These are phyloP conservation scores for Drosophila malerkotliana DNA, from an alignment of 1,140 invertebrate species.

Conservation along the genomic window DNA sequence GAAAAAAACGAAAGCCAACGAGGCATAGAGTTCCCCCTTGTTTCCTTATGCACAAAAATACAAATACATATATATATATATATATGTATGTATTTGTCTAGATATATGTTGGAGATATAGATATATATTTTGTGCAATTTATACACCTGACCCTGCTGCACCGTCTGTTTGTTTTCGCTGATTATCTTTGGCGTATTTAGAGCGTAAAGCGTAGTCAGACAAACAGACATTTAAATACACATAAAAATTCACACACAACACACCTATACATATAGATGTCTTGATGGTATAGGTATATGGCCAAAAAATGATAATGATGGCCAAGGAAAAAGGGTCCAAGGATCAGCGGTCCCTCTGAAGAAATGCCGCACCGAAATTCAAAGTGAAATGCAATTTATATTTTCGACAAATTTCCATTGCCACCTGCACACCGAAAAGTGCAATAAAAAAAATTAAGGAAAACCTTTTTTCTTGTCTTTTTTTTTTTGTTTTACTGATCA, in stretches of 20 bases:
- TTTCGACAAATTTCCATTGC: slow-evolving; percentile 53
- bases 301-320: slow-evolving; percentile 44
- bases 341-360: slow-evolving; percentile 21
- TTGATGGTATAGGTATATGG: slow-evolving; percentile 9
- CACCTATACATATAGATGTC: background rate
- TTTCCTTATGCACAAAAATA: slow-evolving; percentile 10
- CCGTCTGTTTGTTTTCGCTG: slow-evolving; percentile 81
- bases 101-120: slow-evolving; percentile 34
- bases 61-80: background rate
- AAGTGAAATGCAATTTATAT: slow-evolving; percentile 57
- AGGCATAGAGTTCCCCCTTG: slow-evolving; percentile 52
- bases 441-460: slow-evolving; percentile 6
- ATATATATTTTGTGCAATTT: slow-evolving; percentile 52
- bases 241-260: background rate
- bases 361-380: slow-evolving; percentile 52
- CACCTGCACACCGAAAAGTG: slow-evolving; percentile 14
- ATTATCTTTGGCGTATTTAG: slow-evolving; percentile 84
- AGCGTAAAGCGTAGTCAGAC: slow-evolving; percentile 84
- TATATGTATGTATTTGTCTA: background rate
- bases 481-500: background rate
- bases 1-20: slow-evolving; percentile 35
- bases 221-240: slow-evolving; percentile 27
- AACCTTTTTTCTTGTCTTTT: background rate
- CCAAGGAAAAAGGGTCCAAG: slow-evolving; percentile 2
- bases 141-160: slow-evolving; percentile 73